Percentiles rank a stretch among this genome's conserved stretches.
phyloP scores from a whole-genome alignment of 2,888 invertebrate genomes.

The Agrotis puta region DNA sequence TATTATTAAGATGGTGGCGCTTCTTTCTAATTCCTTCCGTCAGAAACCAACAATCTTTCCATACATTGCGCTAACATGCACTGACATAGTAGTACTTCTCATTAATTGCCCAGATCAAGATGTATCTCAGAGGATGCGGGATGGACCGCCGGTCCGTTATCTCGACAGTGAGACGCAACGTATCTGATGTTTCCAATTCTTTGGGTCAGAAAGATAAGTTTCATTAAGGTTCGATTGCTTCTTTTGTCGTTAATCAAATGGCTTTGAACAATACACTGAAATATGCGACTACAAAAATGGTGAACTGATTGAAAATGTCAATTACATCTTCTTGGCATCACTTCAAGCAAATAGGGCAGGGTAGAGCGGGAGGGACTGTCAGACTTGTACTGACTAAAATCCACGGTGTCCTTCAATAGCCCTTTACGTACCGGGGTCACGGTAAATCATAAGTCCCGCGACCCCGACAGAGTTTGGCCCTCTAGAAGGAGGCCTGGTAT shows the following conservation, averaged over 20 bases:
- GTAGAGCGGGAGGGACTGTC: too few relatives aligned
- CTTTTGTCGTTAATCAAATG: slow-evolving; percentile 22
- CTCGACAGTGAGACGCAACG: slow-evolving; percentile 5
- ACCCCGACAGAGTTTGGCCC: too few relatives aligned
- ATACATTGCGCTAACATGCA: slow-evolving; percentile 16
- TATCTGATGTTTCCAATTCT: slow-evolving; percentile 10
- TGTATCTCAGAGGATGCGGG: slow-evolving; percentile 17
- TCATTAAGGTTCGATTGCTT: slow-evolving; percentile 27
- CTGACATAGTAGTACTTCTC: background rate
- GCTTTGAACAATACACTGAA: background rate
- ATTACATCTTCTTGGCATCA: too few relatives aligned
- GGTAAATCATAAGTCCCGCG: too few relatives aligned
- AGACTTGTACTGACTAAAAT: too few relatives aligned
- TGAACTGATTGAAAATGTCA: too few relatives aligned
- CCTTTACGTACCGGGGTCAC: too few relatives aligned
- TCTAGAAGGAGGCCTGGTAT: too few relatives aligned
- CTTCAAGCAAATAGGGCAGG: too few relatives aligned
- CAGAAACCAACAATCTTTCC: slow-evolving; percentile 24
- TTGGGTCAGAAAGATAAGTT: slow-evolving; percentile 52
- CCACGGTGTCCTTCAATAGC: too few relatives aligned
- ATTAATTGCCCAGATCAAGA: slow-evolving; percentile 44
- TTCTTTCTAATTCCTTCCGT: background rate
- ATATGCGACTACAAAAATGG: too few relatives aligned
- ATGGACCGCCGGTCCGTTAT: slow-evolving; percentile 22
- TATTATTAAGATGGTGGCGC: too few relatives aligned